phyloP scores from a whole-genome alignment of 1,140 invertebrate species.

The Fopius arisanus region DNA sequence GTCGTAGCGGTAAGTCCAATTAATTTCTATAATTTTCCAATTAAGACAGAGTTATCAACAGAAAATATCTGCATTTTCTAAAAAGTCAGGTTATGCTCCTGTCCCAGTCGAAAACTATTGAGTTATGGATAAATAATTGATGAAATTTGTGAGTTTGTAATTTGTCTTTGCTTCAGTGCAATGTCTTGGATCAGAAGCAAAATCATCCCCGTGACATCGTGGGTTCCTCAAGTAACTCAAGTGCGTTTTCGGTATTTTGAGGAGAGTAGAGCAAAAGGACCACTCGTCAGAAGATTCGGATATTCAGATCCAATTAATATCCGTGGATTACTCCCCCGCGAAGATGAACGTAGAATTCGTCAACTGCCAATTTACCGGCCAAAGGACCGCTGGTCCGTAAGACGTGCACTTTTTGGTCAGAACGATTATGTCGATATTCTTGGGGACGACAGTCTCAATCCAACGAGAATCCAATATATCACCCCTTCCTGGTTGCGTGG shows the following conservation, averaged over 20 bases:
- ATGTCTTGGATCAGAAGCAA: conserved; percentile 50
- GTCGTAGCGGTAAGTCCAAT: too few species aligned
- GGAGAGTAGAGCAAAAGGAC: conserved; percentile 71
- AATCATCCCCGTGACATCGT: conserved; percentile 34
- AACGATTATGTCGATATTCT: conserved; percentile 98
- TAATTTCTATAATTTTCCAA: too few species aligned
- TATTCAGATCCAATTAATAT: conserved; percentile 74
- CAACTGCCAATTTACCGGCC: conserved; percentile 77
- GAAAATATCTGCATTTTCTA: too few species aligned
- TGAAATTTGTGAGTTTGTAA: too few species aligned
- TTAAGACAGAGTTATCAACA: too few species aligned
- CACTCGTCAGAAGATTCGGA: conserved; percentile 72
- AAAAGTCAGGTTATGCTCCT: too few species aligned
- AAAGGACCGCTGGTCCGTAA: conserved; percentile 76
- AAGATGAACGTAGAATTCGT: conserved; percentile 59
- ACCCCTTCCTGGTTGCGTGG: conserved; percentile 88
- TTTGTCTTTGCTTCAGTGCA: background rate
- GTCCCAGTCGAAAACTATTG: too few species aligned
- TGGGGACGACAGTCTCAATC: conserved; percentile 82
- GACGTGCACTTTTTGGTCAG: conserved; percentile 87
- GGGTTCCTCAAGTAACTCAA: conserved; percentile 58
- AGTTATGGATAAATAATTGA: too few species aligned
- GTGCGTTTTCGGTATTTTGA: conserved; percentile 73
- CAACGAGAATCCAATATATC: conserved; percentile 81
- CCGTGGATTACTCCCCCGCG: conserved; percentile 74